Conservation (phyloP, 2,888 invertebrate genomes). For the Aproaerema taeniolella region DNA sequence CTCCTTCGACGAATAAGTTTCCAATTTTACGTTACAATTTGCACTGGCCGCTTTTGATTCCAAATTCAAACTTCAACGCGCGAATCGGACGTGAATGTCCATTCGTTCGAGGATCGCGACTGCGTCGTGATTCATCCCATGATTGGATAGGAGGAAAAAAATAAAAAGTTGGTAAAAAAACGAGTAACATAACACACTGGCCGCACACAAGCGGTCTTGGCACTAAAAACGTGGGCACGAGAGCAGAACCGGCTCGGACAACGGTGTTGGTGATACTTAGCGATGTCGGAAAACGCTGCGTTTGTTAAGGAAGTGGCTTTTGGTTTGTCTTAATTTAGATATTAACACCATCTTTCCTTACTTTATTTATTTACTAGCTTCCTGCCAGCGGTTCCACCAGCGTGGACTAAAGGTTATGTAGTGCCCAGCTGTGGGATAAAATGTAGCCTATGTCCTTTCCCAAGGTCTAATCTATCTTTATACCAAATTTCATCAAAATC, state of each 20-base stretch:
- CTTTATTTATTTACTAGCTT: no score
- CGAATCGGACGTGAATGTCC: slow-evolving; percentile 34
- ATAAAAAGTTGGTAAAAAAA: slow-evolving; percentile 41
- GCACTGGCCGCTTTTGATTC: no score
- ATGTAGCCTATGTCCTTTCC: no score
- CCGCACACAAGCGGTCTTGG: slow-evolving; percentile 25
- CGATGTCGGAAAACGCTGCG: slow-evolving; percentile 1
- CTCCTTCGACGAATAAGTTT: no score
- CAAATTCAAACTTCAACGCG: no score
- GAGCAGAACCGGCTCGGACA: slow-evolving; percentile 46
- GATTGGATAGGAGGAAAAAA: slow-evolving; percentile 33
- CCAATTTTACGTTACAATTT: no score
- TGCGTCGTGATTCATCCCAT: slow-evolving; percentile 63
- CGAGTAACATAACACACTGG: slow-evolving; percentile 26
- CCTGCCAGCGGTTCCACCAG: no score
- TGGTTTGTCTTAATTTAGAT: neutral
- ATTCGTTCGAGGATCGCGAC: slow-evolving; percentile 48
- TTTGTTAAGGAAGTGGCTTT: neutral
- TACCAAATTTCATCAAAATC: no score
- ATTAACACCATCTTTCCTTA: no score
- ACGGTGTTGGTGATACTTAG: slow-evolving; percentile 16
- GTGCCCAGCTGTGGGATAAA: no score
- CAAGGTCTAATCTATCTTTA: no score
- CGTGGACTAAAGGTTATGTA: no score
- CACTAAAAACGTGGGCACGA: slow-evolving; percentile 32